phyloP scores from a whole-genome alignment of 2,888 invertebrate genomes.

The Pomacea canaliculata region DNA sequence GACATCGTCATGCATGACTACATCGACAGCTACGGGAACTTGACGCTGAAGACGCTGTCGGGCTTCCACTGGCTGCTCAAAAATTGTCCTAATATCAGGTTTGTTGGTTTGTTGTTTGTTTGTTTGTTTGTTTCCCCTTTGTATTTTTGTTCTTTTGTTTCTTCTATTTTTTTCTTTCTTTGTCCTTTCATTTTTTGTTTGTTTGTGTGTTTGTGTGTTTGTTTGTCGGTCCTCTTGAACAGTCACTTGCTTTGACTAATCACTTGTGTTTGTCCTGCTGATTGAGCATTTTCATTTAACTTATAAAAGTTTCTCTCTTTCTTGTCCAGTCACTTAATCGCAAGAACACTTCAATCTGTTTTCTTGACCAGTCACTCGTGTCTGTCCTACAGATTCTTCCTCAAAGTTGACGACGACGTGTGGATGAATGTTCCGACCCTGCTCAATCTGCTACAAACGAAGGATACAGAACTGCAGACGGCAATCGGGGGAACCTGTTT shows the following conservation, averaged over 20 bases:
- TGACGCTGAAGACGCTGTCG: conserved; percentile 41
- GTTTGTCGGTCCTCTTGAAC: background rate
- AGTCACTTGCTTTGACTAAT: too few relatives aligned
- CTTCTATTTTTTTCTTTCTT: background rate
- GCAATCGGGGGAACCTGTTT: conserved; percentile 43
- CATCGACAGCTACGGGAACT: conserved; percentile 35
- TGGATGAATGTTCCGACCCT: conserved; percentile 38
- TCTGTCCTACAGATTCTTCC: conserved; percentile 27
- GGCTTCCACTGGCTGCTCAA: conserved; percentile 35
- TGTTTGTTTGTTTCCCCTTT: background rate
- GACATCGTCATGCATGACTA: conserved; percentile 40
- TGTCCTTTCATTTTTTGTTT: background rate
- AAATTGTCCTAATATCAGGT: conserved; percentile 30
- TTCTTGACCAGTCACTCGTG: too few relatives aligned
- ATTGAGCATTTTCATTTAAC: too few relatives aligned
- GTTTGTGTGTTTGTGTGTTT: background rate
- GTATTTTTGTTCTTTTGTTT: background rate
- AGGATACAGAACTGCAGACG: conserved; percentile 29
- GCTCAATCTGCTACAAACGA: conserved; percentile 12
- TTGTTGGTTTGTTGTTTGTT: background rate
- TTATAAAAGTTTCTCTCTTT: background rate
- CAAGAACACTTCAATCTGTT: too few relatives aligned
- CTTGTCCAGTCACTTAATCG: background rate
- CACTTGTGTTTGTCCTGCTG: too few relatives aligned
- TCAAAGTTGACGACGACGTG: conserved; percentile 58